These are phyloP conservation scores for Pseudococcus jackbeardsleyi DNA, from an alignment of 2,888 invertebrate genomes.

Conservation along the genomic window DNA sequence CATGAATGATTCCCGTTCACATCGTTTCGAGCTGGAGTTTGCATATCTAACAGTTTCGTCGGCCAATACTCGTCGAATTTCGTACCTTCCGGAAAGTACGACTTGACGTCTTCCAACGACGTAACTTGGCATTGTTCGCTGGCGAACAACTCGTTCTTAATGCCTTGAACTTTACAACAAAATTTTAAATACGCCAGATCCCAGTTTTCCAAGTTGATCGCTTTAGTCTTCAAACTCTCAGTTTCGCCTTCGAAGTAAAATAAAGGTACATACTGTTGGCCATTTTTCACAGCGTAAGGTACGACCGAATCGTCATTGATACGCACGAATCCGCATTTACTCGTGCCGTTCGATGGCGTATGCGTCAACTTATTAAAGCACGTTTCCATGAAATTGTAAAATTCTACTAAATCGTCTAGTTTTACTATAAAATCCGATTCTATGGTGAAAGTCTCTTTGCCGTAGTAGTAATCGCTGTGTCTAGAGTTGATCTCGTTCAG, in stretches of 20 bases:
- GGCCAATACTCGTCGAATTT: conserved; percentile 95
- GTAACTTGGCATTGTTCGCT: conserved; percentile 93
- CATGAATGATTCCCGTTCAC: conserved; percentile 66
- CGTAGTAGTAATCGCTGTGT: conserved; percentile 92
- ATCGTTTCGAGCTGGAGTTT: conserved; percentile 68
- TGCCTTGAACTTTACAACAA: conserved; percentile 94
- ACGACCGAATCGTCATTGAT: conserved; percentile 95
- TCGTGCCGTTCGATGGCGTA: conserved; percentile 71
- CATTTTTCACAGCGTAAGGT: conserved; percentile 88
- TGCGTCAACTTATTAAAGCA: conserved; percentile 86
- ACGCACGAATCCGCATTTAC: conserved; percentile 90
- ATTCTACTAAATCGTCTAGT: conserved; percentile 88
- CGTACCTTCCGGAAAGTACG: conserved; percentile 90
- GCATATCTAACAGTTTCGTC: conserved; percentile 83
- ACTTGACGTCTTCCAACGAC: conserved; percentile 89
- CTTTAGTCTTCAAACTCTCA: conserved; percentile 89
- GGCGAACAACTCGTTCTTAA: conserved; percentile 90
- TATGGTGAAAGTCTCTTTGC: conserved; percentile 87
- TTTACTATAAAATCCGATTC: conserved; percentile 91
- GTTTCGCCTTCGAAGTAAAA: conserved; percentile 93
- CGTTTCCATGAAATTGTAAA: conserved; percentile 90
- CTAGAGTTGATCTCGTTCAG: conserved; percentile 93
- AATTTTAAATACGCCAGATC: conserved; percentile 93
- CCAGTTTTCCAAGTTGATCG: conserved; percentile 91
- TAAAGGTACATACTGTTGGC: conserved; percentile 89